Base-by-base conservation (phyloP, 2,113 vertebrate species). In the Porphyrio hochstetteri region DNA sequence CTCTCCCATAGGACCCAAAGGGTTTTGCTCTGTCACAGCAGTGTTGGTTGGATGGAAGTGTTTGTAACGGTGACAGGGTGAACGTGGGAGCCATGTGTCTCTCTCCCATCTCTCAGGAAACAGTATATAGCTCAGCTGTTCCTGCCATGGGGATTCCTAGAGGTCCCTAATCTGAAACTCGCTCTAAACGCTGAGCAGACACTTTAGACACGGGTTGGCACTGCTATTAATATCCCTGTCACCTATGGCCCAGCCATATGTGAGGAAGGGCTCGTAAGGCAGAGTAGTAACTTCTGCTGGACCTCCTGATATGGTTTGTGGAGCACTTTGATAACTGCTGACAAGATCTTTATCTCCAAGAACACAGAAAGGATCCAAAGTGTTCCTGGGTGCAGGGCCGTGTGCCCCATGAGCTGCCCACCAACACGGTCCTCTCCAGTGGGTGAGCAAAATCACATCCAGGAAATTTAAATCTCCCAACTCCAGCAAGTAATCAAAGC, bases 121-220 rank as follows among this genome's bases (percentile, higher is more conserved):
- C 82, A 53, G 82, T 31, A 92, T 95, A 65, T 68, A 95, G 2
- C 67, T 77, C 96, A 97, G 92, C 95, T 96, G 95, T 95, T 78
- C 53, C 82, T 23, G 65, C 15, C 84, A 55, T 2, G 35, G 96
- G 70, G 59, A 97, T 94, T 95, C 90, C 90, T 85, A 61, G 75
- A 93, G 95, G 21, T 92, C 13, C 81, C 93, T 50, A 4, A 8
- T 55, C 57, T 59, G 52, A 52, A 53, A 12, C 48, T 82, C 67
- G 36, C 71, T 19, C 35, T 8, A 16, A 46, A 53, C 1, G 76
- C 94, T 56, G 79, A 95, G 83, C 80, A 44, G 71, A 29, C 89
- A 44, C 87, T 95, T 53, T 55, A 25, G 38, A 38, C 4, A 0
- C 2, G 5, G 27, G 36, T 10, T 31, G 29, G 88, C 59, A 1